Evolutionary conservation across 2,797 vertebrate species (phyloP), one percentile per base, ranked within the genome.

Genomic region (Pangasius larnaudii): DNA sequence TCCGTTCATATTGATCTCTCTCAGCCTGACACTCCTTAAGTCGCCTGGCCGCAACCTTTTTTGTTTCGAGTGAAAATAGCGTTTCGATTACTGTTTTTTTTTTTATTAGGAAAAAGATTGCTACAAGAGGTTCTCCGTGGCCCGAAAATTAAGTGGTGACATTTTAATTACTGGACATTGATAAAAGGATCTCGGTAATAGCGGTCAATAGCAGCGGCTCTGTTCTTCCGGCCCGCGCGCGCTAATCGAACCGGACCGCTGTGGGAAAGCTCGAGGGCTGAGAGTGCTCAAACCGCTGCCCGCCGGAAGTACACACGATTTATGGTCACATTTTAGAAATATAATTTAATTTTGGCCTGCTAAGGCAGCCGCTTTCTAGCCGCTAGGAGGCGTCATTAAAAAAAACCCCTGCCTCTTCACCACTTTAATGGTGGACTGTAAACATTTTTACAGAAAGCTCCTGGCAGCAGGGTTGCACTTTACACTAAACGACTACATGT

Each of bases 111-210:
- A 93, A 95, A 95, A 96, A 96, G 96, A 97, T 96, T 97, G 96
- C 95, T 95, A 95, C 94, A 94, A 96, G 96, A 95, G 96, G 91
- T 94, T 94, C 93, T 93, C 95, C 91, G 92, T 92, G 94, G 95
- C 94, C 96, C 93, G 95, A 96, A 97, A 97, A 98, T 98, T 95
- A 98, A 97, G 97, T 94, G 95, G 95, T 98, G 97, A 98, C 97
- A 97, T 97, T 98, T 98, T 98, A 98, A 98, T 98, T 97, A 98
- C 97, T 96, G 96, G 96, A 96, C 97, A 97, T 97, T 97, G 97
- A 97, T 96, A 97, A 97, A 97, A 94, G 96, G 94, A 96, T 93
- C 89, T 91, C 91, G 94, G 92, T 94, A 93, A 95, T 94, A 95
- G 94, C 94, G 91, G 93, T 93, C 93, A 93, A 93, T 94, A 91